Conservation (phyloP, 2,113 vertebrate genomes). For the Zosterops borbonicus region DNA sequence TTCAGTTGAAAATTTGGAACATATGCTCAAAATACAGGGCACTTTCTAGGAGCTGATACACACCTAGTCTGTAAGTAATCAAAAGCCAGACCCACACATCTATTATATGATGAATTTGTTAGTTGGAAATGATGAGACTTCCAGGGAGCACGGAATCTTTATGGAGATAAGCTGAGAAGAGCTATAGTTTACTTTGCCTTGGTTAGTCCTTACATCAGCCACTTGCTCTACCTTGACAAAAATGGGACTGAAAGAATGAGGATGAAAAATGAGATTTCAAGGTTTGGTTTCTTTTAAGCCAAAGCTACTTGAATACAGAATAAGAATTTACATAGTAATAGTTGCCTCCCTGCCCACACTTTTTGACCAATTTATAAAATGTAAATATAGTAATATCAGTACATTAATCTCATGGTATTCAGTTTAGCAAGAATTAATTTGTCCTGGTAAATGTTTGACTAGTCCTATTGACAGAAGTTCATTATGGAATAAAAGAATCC, state of each 20-base stretch:
- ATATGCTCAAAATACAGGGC: background rate
- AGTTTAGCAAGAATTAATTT: background rate
- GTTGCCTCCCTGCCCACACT: rapidly evolving
- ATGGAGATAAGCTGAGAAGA: background rate
- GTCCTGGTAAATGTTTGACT: background rate
- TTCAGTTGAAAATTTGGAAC: background rate
- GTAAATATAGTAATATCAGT: background rate
- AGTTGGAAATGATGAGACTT: background rate
- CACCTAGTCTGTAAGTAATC: background rate
- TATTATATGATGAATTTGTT: background rate
- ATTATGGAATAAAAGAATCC: background rate
- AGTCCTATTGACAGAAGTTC: background rate
- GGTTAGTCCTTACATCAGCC: background rate
- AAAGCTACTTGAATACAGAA: background rate
- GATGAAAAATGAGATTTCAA: background rate
- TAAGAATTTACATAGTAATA: background rate
- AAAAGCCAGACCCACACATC: background rate
- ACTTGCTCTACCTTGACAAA: background rate
- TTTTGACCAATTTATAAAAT: background rate
- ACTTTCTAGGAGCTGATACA: background rate
- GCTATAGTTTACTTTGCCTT: background rate
- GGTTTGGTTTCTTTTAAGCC: background rate
- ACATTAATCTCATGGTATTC: background rate
- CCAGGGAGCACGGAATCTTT: background rate
- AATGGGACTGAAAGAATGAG: background rate